These are phyloP conservation scores for Salarias fasciatus DNA, from an alignment of 2,797 vertebrate species.

Conservation along the genomic window DNA sequence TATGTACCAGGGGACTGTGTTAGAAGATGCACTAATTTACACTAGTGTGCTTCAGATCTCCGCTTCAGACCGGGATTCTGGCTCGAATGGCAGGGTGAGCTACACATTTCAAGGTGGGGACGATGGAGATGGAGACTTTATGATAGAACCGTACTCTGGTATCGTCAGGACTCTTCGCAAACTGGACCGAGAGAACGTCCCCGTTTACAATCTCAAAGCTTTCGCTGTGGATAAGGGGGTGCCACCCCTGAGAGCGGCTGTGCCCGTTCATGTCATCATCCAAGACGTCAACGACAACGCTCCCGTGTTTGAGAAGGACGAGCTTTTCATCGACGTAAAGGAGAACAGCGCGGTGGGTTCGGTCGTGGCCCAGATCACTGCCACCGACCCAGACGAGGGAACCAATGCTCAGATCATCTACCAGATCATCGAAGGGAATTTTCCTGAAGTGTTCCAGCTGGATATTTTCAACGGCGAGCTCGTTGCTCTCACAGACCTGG, in stretches of 20 bases:
- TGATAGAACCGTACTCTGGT: slow-evolving; percentile 92
- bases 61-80: slow-evolving; percentile 92
- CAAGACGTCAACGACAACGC: slow-evolving; percentile 97
- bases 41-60: slow-evolving; percentile 96
- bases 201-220: slow-evolving; percentile 89
- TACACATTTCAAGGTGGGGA: slow-evolving; percentile 95
- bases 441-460: slow-evolving; percentile 94
- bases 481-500: slow-evolving; percentile 90
- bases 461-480: slow-evolving; percentile 96
- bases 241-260: slow-evolving; percentile 88
- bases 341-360: slow-evolving; percentile 95
- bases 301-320: slow-evolving; percentile 94
- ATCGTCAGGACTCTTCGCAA: slow-evolving; percentile 93
- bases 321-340: slow-evolving; percentile 90
- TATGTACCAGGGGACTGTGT: slow-evolving; percentile 90
- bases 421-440: slow-evolving; percentile 97
- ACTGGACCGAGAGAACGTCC: slow-evolving; percentile 94
- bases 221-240: slow-evolving; percentile 91
- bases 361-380: slow-evolving; percentile 90
- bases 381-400: slow-evolving; percentile 93
- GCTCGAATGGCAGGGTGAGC: slow-evolving; percentile 89
- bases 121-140: slow-evolving; percentile 95
- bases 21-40: slow-evolving; percentile 89
- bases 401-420: slow-evolving; percentile 98
- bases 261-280: slow-evolving; percentile 90